Evolutionary conservation across 2,888 invertebrate genomes (phyloP).

Genomic region (Heliconius aoede): DNA sequence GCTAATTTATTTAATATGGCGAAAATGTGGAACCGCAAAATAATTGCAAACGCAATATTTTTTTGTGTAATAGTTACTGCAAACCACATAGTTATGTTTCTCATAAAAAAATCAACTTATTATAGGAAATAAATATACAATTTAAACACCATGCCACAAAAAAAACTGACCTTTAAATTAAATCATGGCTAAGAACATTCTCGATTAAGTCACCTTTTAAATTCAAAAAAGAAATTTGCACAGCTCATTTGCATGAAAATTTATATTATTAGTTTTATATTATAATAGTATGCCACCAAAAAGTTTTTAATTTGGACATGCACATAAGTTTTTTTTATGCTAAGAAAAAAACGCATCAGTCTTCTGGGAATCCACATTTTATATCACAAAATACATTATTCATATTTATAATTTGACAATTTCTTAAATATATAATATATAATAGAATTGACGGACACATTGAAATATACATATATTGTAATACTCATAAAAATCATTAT

Average conservation of each 20-base stretch:
- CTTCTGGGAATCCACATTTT: slow-evolving; percentile 36
- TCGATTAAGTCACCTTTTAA: too few species aligned
- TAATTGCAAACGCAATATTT: slow-evolving; percentile 19
- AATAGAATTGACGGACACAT: slow-evolving; percentile 1
- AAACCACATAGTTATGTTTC: neutral
- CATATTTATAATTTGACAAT: slow-evolving; percentile 30
- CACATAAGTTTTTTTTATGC: slow-evolving; percentile 17
- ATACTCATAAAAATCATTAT: neutral
- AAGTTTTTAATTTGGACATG: neutral
- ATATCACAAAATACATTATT: slow-evolving; percentile 35
- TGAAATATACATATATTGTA: neutral
- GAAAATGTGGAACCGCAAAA: slow-evolving; percentile 34
- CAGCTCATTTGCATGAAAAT: neutral
- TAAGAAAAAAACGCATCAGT: slow-evolving; percentile 43
- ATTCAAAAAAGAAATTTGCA: too few species aligned
- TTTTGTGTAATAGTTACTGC: neutral
- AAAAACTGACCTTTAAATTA: too few species aligned
- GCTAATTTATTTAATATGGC: slow-evolving; percentile 44
- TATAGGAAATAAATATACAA: too few species aligned
- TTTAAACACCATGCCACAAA: too few species aligned
- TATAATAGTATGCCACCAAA: neutral
- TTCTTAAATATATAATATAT: neutral
- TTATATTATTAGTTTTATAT: neutral
- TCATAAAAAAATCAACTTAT: neutral
- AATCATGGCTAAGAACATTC: too few species aligned